phyloP scores from a whole-genome alignment of 2,797 vertebrate genomes.

The Harpagifer antarcticus region DNA sequence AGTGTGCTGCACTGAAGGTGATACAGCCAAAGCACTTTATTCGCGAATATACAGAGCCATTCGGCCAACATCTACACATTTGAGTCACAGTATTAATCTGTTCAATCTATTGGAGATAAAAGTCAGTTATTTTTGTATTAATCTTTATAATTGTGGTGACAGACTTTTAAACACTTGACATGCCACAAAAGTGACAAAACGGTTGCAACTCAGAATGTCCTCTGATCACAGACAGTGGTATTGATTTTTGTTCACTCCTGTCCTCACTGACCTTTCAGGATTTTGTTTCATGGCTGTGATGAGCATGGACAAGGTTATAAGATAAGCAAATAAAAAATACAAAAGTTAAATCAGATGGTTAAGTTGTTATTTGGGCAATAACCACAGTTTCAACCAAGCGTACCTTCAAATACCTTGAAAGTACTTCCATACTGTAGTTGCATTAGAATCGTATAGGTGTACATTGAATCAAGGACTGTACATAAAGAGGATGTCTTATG shows the following conservation, averaged over 20 bases:
- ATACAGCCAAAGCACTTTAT: not conserved
- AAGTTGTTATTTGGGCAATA: conserved; percentile 10
- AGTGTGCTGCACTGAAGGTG: conserved; percentile 16
- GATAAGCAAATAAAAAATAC: conserved; percentile 48
- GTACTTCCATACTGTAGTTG: not conserved
- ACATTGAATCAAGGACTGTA: no score
- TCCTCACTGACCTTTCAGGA: conserved; percentile 58
- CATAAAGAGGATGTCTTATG: no score
- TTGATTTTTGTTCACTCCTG: conserved; percentile 59
- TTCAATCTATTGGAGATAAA: not conserved
- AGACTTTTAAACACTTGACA: not conserved
- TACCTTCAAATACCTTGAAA: not conserved
- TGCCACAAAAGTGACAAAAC: conserved; percentile 40
- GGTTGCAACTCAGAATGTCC: conserved; percentile 47
- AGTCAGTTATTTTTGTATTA: not conserved
- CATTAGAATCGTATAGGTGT: no score
- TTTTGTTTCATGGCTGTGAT: conserved; percentile 52
- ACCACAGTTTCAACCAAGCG: conserved; percentile 1
- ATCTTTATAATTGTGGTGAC: not conserved
- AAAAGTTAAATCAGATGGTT: conserved; percentile 23
- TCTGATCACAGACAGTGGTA: conserved; percentile 44
- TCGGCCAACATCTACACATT: not conserved
- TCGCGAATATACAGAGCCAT: not conserved
- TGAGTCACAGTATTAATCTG: not conserved
- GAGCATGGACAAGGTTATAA: conserved; percentile 49